Base-by-base conservation (phyloP, 1,140 invertebrate species). In the Drosophila ambigua region DNA sequence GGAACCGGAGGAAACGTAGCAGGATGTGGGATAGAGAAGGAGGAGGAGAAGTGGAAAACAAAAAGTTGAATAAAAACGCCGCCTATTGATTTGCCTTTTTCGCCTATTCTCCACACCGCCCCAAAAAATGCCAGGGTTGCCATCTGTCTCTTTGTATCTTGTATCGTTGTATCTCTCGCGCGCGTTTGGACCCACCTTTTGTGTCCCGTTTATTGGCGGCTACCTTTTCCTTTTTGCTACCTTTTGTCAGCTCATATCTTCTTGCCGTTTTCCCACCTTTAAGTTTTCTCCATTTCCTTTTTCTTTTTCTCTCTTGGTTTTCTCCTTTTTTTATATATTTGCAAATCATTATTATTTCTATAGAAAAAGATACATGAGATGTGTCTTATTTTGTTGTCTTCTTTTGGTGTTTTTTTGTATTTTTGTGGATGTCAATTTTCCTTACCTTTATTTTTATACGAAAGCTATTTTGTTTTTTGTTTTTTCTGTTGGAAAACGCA, bases 341-440 rank as follows among this genome's bases (percentile, higher is more conserved):
- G 79, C 83, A 88, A 88, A 88, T 88, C 83, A 88, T 88, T 88
- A 88, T 88, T 88, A 88, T 88, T 88, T 83, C 60, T 66, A 63
- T 57, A 65, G 57, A 59, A 31, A 23, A 54, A 81, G 48, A 64
- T 66, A 61, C 66, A 82, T 72, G 62, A 75, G 62, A 78, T 82
- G 74, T 67, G 2, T 24, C 5, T 39, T 26, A 13, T 28, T 44
- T 53, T 63, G 48, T 53, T 46, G 15, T 54, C 67, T 48, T 71
- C 69, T 72, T 63, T 62, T 63, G 77, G 23, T 24, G 23, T 24
- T 24, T 23, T 23, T 23, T 24, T 24, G 23, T 24, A 4, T 24
- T 24, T 24, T 4, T 24, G 23, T 53, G 44, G 69, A 58, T 85
- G 82, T 77, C 73, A 82, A 85, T 78, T 87, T 82, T 79, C 77